A percentile compares a stretch with the other conserved stretches of the same genome.
These are phyloP conservation scores for Girardia tigrina DNA, from an alignment of 2,888 invertebrate species.

Conservation along the genomic window DNA sequence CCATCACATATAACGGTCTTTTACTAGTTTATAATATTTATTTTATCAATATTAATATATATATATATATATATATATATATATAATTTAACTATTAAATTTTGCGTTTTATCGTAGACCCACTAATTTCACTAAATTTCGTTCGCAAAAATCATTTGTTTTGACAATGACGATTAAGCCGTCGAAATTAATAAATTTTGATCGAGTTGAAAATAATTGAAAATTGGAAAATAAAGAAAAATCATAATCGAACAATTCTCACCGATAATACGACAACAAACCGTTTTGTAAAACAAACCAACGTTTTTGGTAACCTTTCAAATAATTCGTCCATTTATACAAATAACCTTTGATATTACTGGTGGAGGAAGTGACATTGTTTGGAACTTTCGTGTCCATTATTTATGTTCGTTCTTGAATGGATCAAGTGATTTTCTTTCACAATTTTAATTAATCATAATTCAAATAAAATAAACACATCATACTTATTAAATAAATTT, in stretches of 20 bases:
- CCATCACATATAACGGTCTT: no score
- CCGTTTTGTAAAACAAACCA: slow-evolving; percentile 98
- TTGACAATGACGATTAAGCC: no score
- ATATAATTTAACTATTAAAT: no score
- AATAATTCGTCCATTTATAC: slow-evolving; percentile 97
- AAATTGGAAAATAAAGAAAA: no score
- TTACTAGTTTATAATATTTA: no score
- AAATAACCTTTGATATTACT: slow-evolving; percentile 69
- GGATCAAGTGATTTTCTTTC: neutral
- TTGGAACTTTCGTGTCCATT: neutral
- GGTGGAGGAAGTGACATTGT: neutral
- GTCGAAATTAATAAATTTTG: neutral
- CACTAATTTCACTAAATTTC: no score
- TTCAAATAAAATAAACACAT: slow-evolving; percentile 20
- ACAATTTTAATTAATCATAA: neutral
- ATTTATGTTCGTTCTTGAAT: neutral
- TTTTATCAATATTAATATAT: no score
- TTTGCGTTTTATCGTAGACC: no score
- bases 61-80: no score
- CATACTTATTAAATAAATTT: slow-evolving; percentile 8
- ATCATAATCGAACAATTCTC: slow-evolving; percentile 39
- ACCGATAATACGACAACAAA: slow-evolving; percentile 86
- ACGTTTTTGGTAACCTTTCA: slow-evolving; percentile 87
- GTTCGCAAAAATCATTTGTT: no score
- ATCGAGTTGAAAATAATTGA: neutral